phyloP scores from a whole-genome alignment of 2,888 invertebrate genomes.

The Terebella lapidaria region DNA sequence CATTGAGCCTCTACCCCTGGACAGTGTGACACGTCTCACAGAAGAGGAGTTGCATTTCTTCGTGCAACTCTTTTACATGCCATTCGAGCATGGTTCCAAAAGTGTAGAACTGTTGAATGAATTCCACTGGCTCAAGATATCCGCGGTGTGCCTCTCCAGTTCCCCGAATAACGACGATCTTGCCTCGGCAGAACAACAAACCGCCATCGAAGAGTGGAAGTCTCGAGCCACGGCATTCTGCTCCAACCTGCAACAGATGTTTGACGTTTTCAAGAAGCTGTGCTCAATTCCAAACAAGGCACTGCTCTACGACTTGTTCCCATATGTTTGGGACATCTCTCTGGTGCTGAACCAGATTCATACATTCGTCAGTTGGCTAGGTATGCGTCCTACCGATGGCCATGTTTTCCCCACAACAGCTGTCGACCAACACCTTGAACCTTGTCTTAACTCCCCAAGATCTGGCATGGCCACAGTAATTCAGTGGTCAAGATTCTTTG shows the following conservation, averaged over 20 bases:
- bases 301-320: conserved; percentile 84
- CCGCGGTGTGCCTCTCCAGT: conserved; percentile 60
- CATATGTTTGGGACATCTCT: conserved; percentile 93
- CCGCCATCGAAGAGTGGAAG: conserved; percentile 21
- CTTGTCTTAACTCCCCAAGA: no score
- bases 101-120: conserved; percentile 82
- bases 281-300: conserved; percentile 58
- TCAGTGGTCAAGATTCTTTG: no score
- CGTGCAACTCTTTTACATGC: conserved; percentile 93
- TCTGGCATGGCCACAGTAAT: no score
- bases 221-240: conserved; percentile 24
- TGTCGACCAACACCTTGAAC: no score
- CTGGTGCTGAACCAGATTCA: conserved; percentile 83
- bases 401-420: no score
- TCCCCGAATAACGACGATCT: neutral
- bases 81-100: conserved; percentile 90
- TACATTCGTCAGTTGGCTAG: conserved; percentile 88
- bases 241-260: conserved; percentile 24
- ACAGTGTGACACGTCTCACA: neutral
- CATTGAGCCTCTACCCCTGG: neutral
- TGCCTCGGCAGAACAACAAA: neutral
- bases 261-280: conserved; percentile 34
- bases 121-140: conserved; percentile 89
- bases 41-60: conserved; percentile 78
- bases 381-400: no score